Percentiles rank a stretch among this genome's conserved stretches.
Conservation (phyloP, 2,888 invertebrate species). For the Apocheima hispidaria region DNA sequence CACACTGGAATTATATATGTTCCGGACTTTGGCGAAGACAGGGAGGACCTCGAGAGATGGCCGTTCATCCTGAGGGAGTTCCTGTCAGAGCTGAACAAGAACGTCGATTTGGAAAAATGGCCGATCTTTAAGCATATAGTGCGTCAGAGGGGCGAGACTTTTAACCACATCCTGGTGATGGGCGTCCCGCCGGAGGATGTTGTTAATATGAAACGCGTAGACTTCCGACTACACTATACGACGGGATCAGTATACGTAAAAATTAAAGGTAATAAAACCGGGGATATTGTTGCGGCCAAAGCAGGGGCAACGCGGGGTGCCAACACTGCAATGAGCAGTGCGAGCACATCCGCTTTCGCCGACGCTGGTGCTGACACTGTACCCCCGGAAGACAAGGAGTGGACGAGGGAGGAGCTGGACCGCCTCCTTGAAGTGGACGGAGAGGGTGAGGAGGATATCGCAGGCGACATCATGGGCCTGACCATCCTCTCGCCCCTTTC, state of each 20-base stretch:
- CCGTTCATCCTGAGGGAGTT: not conserved
- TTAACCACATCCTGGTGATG: not conserved
- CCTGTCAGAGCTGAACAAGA: not conserved
- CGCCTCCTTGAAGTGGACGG: no score
- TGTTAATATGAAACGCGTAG: not conserved
- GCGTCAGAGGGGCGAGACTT: not conserved
- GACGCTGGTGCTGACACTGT: no score
- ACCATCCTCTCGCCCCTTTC: no score
- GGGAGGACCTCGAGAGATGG: not conserved
- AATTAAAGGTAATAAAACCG: no score
- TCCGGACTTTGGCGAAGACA: not conserved
- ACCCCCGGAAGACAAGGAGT: no score
- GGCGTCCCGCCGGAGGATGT: not conserved
- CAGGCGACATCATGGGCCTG: no score
- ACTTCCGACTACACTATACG: constrained; percentile 16
- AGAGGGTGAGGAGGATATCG: no score
- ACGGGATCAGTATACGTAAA: constrained; percentile 9
- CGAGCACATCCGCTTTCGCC: no score
- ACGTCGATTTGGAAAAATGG: not conserved
- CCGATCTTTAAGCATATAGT: not conserved
- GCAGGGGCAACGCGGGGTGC: no score
- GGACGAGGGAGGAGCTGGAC: no score
- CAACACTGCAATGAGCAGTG: no score
- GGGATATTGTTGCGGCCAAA: no score
- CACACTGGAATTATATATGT: not conserved